These are phyloP conservation scores for Turdus rufiventris DNA, from an alignment of 2,113 vertebrate species.

Conservation along the genomic window DNA sequence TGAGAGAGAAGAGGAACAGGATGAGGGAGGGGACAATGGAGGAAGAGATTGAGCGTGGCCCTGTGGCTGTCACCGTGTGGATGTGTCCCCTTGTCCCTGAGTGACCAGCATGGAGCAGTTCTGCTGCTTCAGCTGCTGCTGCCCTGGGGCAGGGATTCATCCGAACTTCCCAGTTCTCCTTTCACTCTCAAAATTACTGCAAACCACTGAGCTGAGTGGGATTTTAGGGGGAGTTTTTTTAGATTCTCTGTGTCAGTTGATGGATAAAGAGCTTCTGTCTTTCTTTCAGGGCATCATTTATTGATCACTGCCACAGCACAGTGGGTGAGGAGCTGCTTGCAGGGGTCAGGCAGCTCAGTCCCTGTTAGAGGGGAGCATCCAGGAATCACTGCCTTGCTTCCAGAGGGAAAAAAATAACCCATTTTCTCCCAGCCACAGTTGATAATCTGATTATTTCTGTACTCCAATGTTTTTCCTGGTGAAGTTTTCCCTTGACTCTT, in stretches of 20 bases:
- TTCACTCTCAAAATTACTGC: neutral
- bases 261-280: neutral
- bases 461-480: neutral
- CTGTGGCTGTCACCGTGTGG: neutral
- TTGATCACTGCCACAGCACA: neutral
- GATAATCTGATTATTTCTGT: neutral
- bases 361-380: neutral
- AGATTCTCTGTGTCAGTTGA: neutral
- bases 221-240: neutral
- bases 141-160: neutral
- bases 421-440: neutral
- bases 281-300: neutral
- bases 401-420: neutral
- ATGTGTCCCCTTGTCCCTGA: neutral
- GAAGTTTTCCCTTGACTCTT: neutral
- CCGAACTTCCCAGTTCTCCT: neutral
- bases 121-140: neutral
- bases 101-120: neutral
- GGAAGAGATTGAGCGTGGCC: constrained; percentile 3
- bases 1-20: neutral
- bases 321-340: neutral
- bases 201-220: neutral
- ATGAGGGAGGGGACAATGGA: neutral
- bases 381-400: neutral
- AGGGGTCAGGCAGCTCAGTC: neutral